These are phyloP conservation scores for Argyresthia albistria DNA, from an alignment of 2,888 invertebrate species.

Conservation along the genomic window DNA sequence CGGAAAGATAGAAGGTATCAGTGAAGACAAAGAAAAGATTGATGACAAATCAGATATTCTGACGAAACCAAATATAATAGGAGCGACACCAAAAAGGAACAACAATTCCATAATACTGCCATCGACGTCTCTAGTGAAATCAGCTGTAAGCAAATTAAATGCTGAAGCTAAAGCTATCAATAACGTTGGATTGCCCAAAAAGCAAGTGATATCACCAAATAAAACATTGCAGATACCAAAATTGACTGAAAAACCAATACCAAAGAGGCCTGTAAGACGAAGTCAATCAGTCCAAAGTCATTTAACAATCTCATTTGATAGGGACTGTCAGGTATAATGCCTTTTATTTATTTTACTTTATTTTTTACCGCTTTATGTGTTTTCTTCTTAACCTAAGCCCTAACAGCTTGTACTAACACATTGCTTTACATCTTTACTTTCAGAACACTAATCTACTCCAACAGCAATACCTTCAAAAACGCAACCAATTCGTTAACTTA, in stretches of 20 bases:
- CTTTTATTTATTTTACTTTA: conserved; percentile 19
- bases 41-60: conserved; percentile 12
- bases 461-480: conserved; percentile 71
- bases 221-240: conserved; percentile 68
- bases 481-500: conserved; percentile 68
- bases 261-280: conserved; percentile 56
- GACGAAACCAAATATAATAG: conserved; percentile 57
- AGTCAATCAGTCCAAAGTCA: conserved; percentile 59
- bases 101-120: conserved; percentile 41
- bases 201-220: conserved; percentile 57
- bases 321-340: conserved; percentile 54
- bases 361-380: conserved; percentile 13
- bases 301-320: conserved; percentile 27
- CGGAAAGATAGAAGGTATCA: too few relatives aligned
- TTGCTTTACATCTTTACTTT: conserved; percentile 29
- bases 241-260: conserved; percentile 57
- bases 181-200: conserved; percentile 50
- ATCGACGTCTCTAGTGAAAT: conserved; percentile 58
- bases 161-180: conserved; percentile 36
- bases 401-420: conserved; percentile 42
- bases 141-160: conserved; percentile 53
- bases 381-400: conserved; percentile 13
- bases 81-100: conserved; percentile 50
- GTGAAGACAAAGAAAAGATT: conserved; percentile 17
- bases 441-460: conserved; percentile 74